phyloP scores from a whole-genome alignment of 1,140 invertebrate species.

The Drosophila busckii region DNA sequence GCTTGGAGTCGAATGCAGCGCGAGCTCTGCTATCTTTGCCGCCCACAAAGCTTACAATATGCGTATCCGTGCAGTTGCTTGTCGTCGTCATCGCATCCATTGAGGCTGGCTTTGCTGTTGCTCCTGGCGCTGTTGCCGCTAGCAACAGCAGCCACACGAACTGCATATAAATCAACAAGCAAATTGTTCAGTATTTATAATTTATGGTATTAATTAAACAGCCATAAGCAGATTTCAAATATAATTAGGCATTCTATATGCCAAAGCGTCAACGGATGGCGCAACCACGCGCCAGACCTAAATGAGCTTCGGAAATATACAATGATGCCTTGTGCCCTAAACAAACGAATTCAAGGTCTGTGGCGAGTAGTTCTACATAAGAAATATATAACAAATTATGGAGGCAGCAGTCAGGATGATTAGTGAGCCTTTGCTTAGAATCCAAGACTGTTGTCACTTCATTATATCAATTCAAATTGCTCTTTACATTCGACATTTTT shows the following conservation, averaged over 20 bases:
- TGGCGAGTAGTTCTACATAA: no score
- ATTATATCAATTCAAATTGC: no score
- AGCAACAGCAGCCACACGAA: constrained; percentile 44
- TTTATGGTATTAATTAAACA: constrained; percentile 32
- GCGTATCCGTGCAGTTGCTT: constrained; percentile 17
- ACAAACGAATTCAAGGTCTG: constrained; percentile 26
- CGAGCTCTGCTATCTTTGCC: constrained; percentile 10
- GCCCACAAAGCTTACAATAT: constrained; percentile 54
- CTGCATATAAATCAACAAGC: constrained; percentile 18
- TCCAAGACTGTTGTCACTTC: no score
- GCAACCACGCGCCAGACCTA: constrained; percentile 20
- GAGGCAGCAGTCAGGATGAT: no score
- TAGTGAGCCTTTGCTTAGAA: no score
- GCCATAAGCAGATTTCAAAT: constrained; percentile 22
- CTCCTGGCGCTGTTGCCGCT: constrained; percentile 13
- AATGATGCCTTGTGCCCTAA: constrained; percentile 32
- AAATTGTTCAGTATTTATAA: constrained; percentile 23
- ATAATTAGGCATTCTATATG: constrained; percentile 59
- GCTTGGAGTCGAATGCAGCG: constrained; percentile 59
- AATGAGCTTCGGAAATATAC: constrained; percentile 30
- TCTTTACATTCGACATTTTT: no score
- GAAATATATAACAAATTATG: no score
- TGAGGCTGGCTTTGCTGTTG: constrained; percentile 20
- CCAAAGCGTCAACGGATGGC: constrained; percentile 10
- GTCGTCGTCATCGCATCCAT: constrained; percentile 11